Conservation (phyloP, 2,797 vertebrate species). For the Melanotaenia nigrans region DNA sequence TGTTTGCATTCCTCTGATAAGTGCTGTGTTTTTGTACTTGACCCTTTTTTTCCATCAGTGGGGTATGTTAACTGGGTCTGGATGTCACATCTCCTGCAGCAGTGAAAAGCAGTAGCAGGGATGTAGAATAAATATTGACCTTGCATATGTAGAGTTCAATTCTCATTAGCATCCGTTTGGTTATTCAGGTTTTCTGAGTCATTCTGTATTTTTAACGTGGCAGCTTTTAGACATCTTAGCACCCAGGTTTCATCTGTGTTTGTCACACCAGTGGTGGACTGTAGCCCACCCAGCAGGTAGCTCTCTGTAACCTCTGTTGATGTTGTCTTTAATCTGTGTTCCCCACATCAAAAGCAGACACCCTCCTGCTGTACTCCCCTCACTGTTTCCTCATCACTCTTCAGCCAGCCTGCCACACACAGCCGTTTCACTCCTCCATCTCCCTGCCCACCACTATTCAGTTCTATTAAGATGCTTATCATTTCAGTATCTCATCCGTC, state of each 20-base stretch:
- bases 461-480: constrained; percentile 34
- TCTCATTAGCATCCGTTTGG: constrained; percentile 22
- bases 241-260: constrained; percentile 47
- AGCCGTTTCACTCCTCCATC: constrained; percentile 59
- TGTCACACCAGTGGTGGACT: constrained; percentile 35
- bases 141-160: constrained; percentile 22
- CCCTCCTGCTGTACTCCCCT: constrained; percentile 2
- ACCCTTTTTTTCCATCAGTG: constrained; percentile 15
- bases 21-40: constrained; percentile 15
- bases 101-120: not conserved
- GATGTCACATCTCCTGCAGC: constrained; percentile 6
- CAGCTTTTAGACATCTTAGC: constrained; percentile 23
- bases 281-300: constrained; percentile 31
- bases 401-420: constrained; percentile 61
- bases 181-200: constrained; percentile 9
- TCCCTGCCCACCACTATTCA: constrained; percentile 43
- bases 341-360: constrained; percentile 63
- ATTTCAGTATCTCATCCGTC: constrained; percentile 17
- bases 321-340: constrained; percentile 59
- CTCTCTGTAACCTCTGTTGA: constrained; percentile 48
- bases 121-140: not conserved
- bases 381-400: constrained; percentile 20
- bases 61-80: constrained; percentile 7
- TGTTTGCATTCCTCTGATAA: constrained; percentile 38
- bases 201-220: constrained; percentile 23